Evolutionary conservation across 2,888 invertebrate genomes (phyloP).

Genomic region (Hartigia nigra): DNA sequence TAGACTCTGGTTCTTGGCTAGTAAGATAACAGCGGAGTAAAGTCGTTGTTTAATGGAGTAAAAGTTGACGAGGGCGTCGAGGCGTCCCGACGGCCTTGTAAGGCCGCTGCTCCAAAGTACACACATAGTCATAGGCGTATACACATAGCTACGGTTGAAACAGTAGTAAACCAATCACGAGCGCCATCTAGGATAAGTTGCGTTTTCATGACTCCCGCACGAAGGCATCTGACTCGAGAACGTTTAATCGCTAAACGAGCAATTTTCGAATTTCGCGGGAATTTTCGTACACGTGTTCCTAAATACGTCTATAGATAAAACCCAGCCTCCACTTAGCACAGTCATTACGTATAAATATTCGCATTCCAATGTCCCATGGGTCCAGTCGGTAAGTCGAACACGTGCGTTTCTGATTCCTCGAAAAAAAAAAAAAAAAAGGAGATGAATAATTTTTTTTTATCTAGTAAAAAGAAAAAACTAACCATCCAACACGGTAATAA

Average conservation of each 20-base stretch:
- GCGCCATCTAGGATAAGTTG: background rate
- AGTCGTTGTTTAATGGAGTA: background rate
- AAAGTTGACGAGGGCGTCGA: background rate
- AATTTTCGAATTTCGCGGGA: background rate
- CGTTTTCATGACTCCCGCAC: background rate
- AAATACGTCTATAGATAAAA: background rate
- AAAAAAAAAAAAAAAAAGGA: background rate
- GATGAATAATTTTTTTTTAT: background rate
- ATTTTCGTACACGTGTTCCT: background rate
- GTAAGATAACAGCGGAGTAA: too few relatives aligned
- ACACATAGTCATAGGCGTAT: constrained; percentile 10
- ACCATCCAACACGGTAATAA: constrained; percentile 9
- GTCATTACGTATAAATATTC: background rate
- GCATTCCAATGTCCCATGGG: background rate
- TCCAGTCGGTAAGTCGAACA: background rate
- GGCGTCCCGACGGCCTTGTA: constrained; percentile 44
- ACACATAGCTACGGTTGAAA: background rate
- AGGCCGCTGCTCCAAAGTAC: constrained; percentile 46
- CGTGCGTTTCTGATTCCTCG: background rate
- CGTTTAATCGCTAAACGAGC: background rate
- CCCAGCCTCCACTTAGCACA: background rate
- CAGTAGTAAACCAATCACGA: background rate
- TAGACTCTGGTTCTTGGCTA: background rate
- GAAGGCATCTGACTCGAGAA: background rate
- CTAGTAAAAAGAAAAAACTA: background rate